Evolutionary conservation across 2,797 vertebrate species (phyloP).

Genomic region (Acipenser ruthenus): DNA sequence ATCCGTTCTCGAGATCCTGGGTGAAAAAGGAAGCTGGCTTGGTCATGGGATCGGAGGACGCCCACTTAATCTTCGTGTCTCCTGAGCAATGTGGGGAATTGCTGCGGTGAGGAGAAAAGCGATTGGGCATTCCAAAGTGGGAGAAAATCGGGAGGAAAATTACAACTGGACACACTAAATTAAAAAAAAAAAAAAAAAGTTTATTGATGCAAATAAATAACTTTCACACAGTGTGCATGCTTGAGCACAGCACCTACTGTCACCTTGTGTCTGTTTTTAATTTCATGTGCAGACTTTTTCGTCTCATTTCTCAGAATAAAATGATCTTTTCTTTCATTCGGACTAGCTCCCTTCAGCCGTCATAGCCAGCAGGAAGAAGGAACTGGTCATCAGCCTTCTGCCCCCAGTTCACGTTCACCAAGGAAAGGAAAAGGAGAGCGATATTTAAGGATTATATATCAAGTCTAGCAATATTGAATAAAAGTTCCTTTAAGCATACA

Average conservation of each 20-base stretch:
- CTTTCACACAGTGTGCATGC: neutral
- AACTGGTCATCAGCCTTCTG: neutral
- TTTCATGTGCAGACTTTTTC: neutral
- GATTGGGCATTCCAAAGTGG: too few relatives aligned
- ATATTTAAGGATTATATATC: neutral
- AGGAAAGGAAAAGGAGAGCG: constrained; percentile 7
- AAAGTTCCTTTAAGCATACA: too few relatives aligned
- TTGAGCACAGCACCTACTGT: neutral
- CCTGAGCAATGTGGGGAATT: too few relatives aligned
- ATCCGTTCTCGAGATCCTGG: too few relatives aligned
- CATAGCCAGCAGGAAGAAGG: neutral
- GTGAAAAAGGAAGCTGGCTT: too few relatives aligned
- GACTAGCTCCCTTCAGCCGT: neutral
- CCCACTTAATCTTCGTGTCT: too few relatives aligned
- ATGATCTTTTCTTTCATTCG: neutral
- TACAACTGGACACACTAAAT: neutral
- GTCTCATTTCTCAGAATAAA: neutral
- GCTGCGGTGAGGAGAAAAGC: too few relatives aligned
- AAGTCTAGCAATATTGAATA: too few relatives aligned
- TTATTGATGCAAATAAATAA: neutral
- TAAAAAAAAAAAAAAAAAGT: neutral
- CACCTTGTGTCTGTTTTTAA: neutral
- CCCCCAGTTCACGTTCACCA: constrained; percentile 6
- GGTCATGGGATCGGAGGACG: too few relatives aligned
- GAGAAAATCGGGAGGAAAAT: too few relatives aligned